Base-by-base conservation (phyloP, 2,797 vertebrate genomes). In the Calcarius lapponicus region DNA sequence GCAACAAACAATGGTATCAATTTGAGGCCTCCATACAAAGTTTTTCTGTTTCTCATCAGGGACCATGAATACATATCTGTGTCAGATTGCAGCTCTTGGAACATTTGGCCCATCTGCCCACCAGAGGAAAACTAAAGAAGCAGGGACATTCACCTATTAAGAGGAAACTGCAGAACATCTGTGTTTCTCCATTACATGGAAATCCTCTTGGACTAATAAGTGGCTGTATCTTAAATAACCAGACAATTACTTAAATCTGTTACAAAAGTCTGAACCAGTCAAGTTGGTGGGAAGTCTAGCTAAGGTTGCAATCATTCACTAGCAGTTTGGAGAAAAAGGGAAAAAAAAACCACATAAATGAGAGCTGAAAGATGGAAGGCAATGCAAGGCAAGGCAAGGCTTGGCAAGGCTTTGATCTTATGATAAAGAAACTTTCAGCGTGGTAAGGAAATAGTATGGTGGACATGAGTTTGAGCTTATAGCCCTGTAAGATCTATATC, bases 31-130 rank as follows among this genome's bases (percentile, higher is more conserved):
- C n/a, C 36, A 61, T 45, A 42, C 66, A 40, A 80, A 74, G 34
- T 54, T 88, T 90, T 90, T 79, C 67, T 91, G 71, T 89, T 92
- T 92, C 71, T 65, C 43, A 20, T 91, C 88, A 86, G 82, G 50
- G 21, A 17, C 26, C 24, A 20, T 54, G 65, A 82, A 79, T 72
- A 67, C 38, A 36, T 81, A 57, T 75, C 38, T 88, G 8, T 72
- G 80, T 95, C 54, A 79, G 13, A 64, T 81, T 93, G 54, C 72
- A 81, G 62, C 32, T 45, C 36, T 72, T 78, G 62, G 85, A 93
- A 80, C 38, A n/a, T 95, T 91, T 92, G 90, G 42, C 58, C 69
- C 85, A 86, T 80, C 73, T 94, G 47, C 64, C 64, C 29, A 11
- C 54, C 48, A 51, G 48, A 91, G 61, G 11, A 94, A 85, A 75